Conservation (phyloP, 2,797 vertebrate genomes). For the Syndactyla subalaris region DNA sequence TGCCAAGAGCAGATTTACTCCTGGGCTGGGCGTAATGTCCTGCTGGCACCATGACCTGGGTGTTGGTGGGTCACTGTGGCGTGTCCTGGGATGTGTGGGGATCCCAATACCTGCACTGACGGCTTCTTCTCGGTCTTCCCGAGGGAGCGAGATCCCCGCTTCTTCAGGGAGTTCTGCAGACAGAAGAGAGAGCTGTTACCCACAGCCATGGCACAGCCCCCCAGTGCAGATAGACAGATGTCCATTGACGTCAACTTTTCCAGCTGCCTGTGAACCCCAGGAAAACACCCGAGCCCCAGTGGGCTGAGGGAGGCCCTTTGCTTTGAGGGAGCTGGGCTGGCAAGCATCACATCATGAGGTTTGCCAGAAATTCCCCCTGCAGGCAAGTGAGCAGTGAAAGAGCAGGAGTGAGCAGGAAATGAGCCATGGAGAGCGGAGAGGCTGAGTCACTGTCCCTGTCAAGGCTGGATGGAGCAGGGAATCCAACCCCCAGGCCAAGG, state of each 20-base stretch:
- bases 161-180: conserved; percentile 92
- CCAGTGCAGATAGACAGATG: neutral
- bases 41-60: neutral
- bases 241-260: rapidly evolving
- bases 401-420: conserved; percentile 41
- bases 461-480: neutral
- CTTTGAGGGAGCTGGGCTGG: neutral
- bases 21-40: neutral
- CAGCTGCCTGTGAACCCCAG: neutral
- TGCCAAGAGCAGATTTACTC: neutral
- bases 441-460: conserved; percentile 28
- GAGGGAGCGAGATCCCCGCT: conserved; percentile 86
- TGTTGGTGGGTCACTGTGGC: neutral
- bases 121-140: conserved; percentile 94
- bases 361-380: conserved; percentile 17
- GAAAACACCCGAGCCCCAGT: rapidly evolving
- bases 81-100: rapidly evolving
- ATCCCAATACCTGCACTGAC: conserved; percentile 83
- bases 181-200: neutral
- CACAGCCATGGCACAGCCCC: rapidly evolving
- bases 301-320: neutral
- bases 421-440: conserved; percentile 1
- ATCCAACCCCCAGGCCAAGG: neutral
- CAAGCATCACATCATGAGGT: neutral
- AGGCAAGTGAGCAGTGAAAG: neutral